Percentiles rank a stretch among this genome's conserved stretches.
Conservation (phyloP, 2,888 invertebrate species). For the Lysandra coridon region DNA sequence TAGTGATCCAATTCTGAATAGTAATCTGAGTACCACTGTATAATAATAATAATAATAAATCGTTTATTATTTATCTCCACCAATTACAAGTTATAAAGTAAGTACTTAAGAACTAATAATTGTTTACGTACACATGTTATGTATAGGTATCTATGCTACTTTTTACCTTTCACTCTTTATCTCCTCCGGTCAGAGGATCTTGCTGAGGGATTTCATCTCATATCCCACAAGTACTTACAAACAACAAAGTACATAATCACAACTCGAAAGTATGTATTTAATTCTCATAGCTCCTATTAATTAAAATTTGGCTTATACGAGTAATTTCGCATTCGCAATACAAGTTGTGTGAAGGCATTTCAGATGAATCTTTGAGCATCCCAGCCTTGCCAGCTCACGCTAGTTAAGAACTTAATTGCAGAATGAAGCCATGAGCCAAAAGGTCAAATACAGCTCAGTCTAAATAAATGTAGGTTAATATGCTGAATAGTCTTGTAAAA, state of each 20-base stretch:
- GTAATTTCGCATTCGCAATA: not conserved
- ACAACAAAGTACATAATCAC: not conserved
- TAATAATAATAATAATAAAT: too few species aligned
- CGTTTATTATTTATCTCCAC: too few species aligned
- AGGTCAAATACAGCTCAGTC: conserved; percentile 17
- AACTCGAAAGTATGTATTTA: not conserved
- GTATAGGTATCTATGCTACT: too few species aligned
- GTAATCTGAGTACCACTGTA: too few species aligned
- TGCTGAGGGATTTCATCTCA: too few species aligned
- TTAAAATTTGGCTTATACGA: not conserved
- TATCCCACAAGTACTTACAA: not conserved
- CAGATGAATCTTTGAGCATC: not conserved
- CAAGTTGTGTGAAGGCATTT: not conserved
- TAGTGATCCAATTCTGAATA: too few species aligned
- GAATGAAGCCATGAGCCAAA: conserved; percentile 19
- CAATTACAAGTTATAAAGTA: too few species aligned
- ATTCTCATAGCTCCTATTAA: not conserved
- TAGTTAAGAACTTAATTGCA: conserved; percentile 5
- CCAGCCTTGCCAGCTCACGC: not conserved
- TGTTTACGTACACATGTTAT: too few species aligned
- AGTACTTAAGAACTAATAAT: too few species aligned
- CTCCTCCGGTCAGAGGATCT: too few species aligned
- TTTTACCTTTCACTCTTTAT: too few species aligned
- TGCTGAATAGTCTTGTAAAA: not conserved
- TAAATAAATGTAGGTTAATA: conserved; percentile 27